These are phyloP conservation scores for Montifringilla adamsi DNA, from an alignment of 2,113 vertebrate species.

Conservation along the genomic window DNA sequence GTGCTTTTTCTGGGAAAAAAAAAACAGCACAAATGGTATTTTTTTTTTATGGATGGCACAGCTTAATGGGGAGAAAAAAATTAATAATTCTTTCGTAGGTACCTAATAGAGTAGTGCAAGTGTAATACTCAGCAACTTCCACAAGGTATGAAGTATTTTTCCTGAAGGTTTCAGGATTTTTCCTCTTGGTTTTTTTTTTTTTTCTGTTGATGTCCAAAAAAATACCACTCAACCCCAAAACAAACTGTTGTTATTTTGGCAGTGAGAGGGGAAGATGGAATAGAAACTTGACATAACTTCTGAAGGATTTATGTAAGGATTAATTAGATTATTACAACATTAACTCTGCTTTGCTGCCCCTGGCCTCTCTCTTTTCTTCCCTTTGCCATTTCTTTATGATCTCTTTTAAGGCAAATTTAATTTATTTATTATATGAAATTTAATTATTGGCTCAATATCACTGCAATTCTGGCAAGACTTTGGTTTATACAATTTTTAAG, in stretches of 20 bases:
- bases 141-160: not conserved
- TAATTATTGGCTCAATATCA: not conserved
- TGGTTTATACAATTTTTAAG: not conserved
- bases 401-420: not conserved
- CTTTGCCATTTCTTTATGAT: not conserved
- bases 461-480: not conserved
- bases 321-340: fast-evolving
- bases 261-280: not conserved
- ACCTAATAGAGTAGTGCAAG: not conserved
- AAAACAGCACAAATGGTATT: not conserved
- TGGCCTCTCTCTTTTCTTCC: not conserved
- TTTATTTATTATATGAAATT: not conserved
- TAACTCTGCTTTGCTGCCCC: not conserved
- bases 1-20: not conserved
- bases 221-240: not conserved
- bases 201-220: not conserved
- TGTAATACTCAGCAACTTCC: not conserved
- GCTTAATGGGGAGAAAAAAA: not conserved
- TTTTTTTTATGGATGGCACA: not conserved
- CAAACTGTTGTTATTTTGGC: not conserved
- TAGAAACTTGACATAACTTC: not conserved
- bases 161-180: not conserved
- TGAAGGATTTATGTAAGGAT: not conserved
- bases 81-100: not conserved
- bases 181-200: not conserved